Evolutionary conservation across 2,888 invertebrate genomes (phyloP).

Genomic region (Fissipunctia ypsillon): DNA sequence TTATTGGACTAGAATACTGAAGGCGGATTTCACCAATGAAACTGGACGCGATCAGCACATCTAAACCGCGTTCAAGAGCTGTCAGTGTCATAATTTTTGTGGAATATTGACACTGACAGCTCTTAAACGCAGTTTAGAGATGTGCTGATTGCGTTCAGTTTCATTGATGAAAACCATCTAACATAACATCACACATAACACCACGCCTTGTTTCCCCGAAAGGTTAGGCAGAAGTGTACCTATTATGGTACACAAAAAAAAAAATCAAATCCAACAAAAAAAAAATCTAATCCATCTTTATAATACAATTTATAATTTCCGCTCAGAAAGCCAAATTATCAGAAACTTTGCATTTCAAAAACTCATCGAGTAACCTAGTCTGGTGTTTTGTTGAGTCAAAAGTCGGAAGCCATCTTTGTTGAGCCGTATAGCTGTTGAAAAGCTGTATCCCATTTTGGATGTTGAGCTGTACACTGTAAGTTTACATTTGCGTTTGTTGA

Average conservation of each 20-base stretch:
- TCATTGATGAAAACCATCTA: too few species aligned
- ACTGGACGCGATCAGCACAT: neutral
- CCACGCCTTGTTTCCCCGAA: too few species aligned
- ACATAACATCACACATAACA: too few species aligned
- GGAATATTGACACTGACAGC: too few species aligned
- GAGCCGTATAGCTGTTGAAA: constrained; percentile 34
- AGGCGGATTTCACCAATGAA: neutral
- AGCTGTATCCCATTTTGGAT: constrained; percentile 34
- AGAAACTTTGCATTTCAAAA: constrained; percentile 19
- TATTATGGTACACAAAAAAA: too few species aligned
- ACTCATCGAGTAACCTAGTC: constrained; percentile 34
- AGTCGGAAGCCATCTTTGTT: constrained; percentile 54
- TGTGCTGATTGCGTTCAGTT: too few species aligned
- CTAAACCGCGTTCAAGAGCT: neutral
- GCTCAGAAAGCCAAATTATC: too few species aligned
- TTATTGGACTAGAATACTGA: neutral
- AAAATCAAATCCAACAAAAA: too few species aligned
- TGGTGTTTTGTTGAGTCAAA: constrained; percentile 60
- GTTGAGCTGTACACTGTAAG: constrained; percentile 4
- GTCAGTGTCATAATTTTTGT: too few species aligned
- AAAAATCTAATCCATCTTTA: too few species aligned
- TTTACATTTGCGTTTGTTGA: constrained; percentile 25
- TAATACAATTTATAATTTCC: neutral
- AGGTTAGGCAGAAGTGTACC: too few species aligned
- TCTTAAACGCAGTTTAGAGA: too few species aligned